phyloP scores from a whole-genome alignment of 2,797 vertebrate genomes.

The Parauchenoglanis ngamensis region DNA sequence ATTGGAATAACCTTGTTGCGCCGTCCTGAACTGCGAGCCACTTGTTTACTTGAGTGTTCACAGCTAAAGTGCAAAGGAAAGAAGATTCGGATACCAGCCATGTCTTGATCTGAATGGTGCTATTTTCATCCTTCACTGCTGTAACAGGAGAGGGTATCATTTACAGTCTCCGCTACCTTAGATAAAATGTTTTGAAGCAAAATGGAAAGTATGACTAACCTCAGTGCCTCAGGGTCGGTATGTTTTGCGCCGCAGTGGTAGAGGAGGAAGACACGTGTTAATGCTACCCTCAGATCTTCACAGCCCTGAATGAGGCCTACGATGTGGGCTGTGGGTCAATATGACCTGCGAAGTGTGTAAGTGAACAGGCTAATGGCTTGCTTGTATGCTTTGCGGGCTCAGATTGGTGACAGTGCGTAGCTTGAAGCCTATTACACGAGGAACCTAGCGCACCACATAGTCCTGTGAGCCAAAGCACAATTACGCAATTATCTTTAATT shows the following conservation, averaged over 20 bases:
- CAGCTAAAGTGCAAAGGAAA: background rate
- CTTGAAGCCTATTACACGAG: background rate
- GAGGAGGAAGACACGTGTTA: background rate
- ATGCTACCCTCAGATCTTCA: background rate
- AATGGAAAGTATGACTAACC: background rate
- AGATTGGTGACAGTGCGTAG: background rate
- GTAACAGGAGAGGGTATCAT: background rate
- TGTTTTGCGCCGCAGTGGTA: background rate
- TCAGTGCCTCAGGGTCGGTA: background rate
- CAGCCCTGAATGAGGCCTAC: background rate
- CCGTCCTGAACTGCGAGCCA: background rate
- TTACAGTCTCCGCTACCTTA: background rate
- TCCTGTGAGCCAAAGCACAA: conserved; percentile 39
- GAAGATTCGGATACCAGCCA: background rate
- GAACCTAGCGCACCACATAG: background rate
- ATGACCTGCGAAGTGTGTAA: background rate
- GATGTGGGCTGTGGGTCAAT: background rate
- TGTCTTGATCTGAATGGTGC: background rate
- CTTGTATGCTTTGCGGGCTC: background rate
- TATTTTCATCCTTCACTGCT: background rate
- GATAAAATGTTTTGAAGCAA: background rate
- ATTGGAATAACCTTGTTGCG: background rate
- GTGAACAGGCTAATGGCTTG: background rate
- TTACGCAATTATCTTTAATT: conserved; percentile 72
- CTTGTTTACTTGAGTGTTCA: background rate